A percentile compares a stretch with the other conserved stretches of the same genome.
phyloP scores from a whole-genome alignment of 2,888 invertebrate species.

The Leptura quadrifasciata region DNA sequence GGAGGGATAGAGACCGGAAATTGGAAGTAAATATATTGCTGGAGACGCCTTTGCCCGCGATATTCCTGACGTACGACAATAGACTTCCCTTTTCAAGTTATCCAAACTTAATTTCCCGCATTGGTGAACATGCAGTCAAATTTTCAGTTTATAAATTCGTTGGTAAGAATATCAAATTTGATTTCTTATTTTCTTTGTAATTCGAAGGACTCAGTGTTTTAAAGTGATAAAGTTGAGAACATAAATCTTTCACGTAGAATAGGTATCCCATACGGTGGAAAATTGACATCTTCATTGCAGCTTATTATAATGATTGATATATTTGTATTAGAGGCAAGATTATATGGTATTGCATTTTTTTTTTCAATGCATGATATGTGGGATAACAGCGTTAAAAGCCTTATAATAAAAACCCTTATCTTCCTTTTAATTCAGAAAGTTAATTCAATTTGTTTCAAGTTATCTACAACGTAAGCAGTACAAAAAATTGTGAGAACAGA shows the following conservation, averaged over 20 bases:
- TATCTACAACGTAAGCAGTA: too few relatives aligned
- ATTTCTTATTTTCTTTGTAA: constrained; percentile 25
- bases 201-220: not conserved
- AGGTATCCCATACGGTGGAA: not conserved
- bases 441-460: too few relatives aligned
- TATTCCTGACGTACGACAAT: constrained; percentile 37
- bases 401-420: not conserved
- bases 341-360: not conserved
- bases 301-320: not conserved
- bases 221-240: not conserved
- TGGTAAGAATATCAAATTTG: constrained; percentile 31
- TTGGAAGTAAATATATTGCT: constrained; percentile 48
- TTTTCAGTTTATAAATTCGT: constrained; percentile 49
- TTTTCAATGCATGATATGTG: not conserved
- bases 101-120: constrained; percentile 62
- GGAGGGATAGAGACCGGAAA: constrained; percentile 42
- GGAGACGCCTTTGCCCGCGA: constrained; percentile 24
- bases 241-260: not conserved
- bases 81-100: constrained; percentile 47
- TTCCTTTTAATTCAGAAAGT: too few relatives aligned
- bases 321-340: not conserved
- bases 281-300: not conserved
- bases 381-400: not conserved
- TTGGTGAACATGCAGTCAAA: constrained; percentile 58
- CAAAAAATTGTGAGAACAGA: too few relatives aligned